Base-by-base conservation (phyloP, 2,797 vertebrate species). In the Setipinna tenuifilis region DNA sequence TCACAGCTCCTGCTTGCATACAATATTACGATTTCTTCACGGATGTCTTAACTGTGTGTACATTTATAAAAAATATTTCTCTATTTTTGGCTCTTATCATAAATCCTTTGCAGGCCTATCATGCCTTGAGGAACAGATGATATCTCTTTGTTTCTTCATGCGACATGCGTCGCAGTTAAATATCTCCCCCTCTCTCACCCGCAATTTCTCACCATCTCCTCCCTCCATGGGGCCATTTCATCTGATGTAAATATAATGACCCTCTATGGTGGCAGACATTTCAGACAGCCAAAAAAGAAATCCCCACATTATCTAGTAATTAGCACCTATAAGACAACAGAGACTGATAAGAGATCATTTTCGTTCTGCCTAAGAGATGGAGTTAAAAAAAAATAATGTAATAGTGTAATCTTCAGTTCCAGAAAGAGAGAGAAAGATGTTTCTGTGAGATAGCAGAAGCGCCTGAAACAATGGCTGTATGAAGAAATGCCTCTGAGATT, bases 291-390 rank as follows among this genome's bases (percentile, higher is more conserved):
- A 85, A 89, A 89, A 90, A 89, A 92, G 92, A 21, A 78, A 10
- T 54, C 50, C 50, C 90, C 93, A 94, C 94, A 94, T 93, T 93
- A 91, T 90, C 91, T 90, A 91, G 91, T 95, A 95, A 95, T 95
- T 95, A 95, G 89, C 91, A 92, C 90, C 93, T 92, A 91, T 93
- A 93, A 94, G 93, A 94, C 93, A 90, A 92, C 91, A 88, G 87
- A 44, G 87, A 5, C 90, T 90, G 93, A 93, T 93, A 89, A 90
- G 88, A 90, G 91, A 92, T 92, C 87, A 88, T 92, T 86, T 91
- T 89, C 89, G 85, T 88, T 91, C 91, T 65, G 85, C 85, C 84
- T 89, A 58, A 86, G 23, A 88, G 80, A 86, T 83, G 25, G 50
- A 81, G 75, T 90, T 86, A 62, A 59, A 88, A 81, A 88, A 88